Evolutionary conservation across 2,113 vertebrate genomes (phyloP).

Genomic region (Platysteira castanea): DNA sequence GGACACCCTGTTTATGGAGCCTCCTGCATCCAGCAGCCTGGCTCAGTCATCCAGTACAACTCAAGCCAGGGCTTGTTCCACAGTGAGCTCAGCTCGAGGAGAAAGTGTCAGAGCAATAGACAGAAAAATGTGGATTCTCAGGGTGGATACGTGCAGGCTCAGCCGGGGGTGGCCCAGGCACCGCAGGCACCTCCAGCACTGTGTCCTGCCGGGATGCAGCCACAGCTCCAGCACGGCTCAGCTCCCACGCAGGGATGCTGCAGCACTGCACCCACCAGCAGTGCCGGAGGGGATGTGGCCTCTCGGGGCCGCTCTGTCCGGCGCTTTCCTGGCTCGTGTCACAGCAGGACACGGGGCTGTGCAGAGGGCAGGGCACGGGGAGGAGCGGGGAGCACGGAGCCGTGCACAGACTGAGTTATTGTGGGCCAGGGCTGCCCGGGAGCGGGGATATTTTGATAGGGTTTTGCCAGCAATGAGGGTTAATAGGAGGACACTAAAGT

Average conservation of each 20-base stretch:
- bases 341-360: neutral
- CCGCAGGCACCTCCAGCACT: neutral
- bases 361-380: neutral
- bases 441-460: neutral
- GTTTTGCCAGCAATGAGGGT: neutral
- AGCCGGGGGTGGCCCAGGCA: neutral
- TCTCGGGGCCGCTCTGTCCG: neutral
- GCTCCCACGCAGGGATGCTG: neutral
- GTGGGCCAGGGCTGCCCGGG: neutral
- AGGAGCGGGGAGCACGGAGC: neutral
- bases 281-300: neutral
- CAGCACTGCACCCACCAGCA: fast-evolving
- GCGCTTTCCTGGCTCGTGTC: neutral
- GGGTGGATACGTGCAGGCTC: neutral
- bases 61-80: slow-evolving; percentile 18
- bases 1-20: neutral
- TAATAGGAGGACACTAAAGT: neutral
- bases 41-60: neutral
- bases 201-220: neutral
- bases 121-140: neutral
- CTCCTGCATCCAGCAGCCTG: neutral
- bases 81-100: neutral
- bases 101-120: neutral
- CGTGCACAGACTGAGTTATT: neutral
- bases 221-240: fast-evolving